Base-by-base conservation (phyloP, 2,888 invertebrate genomes). In the Flabesymbios commensalis region DNA sequence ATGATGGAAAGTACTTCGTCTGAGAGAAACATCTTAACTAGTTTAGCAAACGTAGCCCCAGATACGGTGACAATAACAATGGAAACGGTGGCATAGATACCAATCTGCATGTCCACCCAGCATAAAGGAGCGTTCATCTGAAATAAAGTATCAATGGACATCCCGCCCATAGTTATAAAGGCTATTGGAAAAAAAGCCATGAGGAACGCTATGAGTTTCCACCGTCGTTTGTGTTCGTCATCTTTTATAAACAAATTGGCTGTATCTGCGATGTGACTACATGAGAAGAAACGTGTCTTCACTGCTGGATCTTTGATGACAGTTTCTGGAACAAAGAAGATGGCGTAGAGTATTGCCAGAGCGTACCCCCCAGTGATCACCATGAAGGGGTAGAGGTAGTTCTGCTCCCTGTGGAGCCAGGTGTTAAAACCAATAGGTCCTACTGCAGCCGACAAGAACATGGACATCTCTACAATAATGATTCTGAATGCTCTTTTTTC, bases 271-370 rank as follows among this genome's bases (percentile, higher is more conserved):
- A 65, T 5, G 24, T 59, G 57, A 3, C 24, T 19, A 19, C 33
- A n/a, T 10, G 49, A 51, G 31, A 60, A 52, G 41, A 61, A 52
- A n/a, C n/a, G n/a, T n/a, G n/a, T n/a, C 19, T 55, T 39, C 10
- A 52, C 57, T 31, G 3, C 26, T 0, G 59, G 31, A 36, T 60
- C 52, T 42, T 39, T 26, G 26, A 24, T 10, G 22, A 52, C 42
- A 5, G 59, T 63, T 31, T 63, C 61, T n/a, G 59, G 62, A 5
- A 65, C 22, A 14, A 63, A 56, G 49, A 52, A 59, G 4, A 63
- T 48, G 3, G 55, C 54, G 31, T 63, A 63, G 22, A 65, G 22
- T 10, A 65, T 24, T 19, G 33, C 45, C 33, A 63, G n/a, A 19
- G 47, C 49, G 31, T 55, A 33, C 3, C 39, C 36, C 0, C 31